Evolutionary conservation across 2,113 vertebrate genomes (phyloP).

Genomic region (Ictalurus furcatus): DNA sequence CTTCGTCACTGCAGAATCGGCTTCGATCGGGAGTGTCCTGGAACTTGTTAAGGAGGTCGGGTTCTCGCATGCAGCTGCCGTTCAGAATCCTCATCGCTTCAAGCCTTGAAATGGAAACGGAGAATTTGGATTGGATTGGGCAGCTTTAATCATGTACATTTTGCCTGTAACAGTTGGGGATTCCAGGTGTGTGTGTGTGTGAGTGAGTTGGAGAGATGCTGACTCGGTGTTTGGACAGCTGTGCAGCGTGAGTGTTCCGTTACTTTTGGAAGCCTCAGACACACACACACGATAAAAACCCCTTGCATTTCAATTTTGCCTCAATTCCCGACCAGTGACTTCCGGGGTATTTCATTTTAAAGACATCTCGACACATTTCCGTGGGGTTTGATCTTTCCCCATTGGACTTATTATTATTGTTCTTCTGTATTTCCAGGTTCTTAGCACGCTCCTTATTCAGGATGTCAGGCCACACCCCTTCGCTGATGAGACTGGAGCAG

Average conservation of each 20-base stretch:
- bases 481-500: slow-evolving; percentile 88
- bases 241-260: slow-evolving; percentile 13
- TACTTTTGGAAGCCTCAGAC: slow-evolving; percentile 19
- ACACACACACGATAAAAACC: neutral
- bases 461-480: slow-evolving; percentile 85
- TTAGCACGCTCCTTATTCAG: slow-evolving; percentile 77
- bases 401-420: neutral
- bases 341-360: slow-evolving; percentile 18
- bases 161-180: neutral
- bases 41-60: slow-evolving; percentile 5
- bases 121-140: neutral
- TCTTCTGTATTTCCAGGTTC: slow-evolving; percentile 72
- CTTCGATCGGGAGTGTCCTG: slow-evolving; percentile 13
- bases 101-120: slow-evolving; percentile 14
- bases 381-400: neutral
- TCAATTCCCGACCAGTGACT: slow-evolving; percentile 18
- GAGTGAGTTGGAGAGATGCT: slow-evolving; percentile 6
- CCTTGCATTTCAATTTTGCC: neutral
- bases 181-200: slow-evolving; percentile 1
- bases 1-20: neutral
- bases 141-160: slow-evolving; percentile 10
- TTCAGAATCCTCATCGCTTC: neutral
- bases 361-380: slow-evolving; percentile 18
- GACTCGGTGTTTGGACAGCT: slow-evolving; percentile 42
- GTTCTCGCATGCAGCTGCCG: neutral